Evolutionary conservation across 30 jellyfish, hydroid and myxozoan species (phyloP).

Genomic region (Aurelia sp.): DNA sequence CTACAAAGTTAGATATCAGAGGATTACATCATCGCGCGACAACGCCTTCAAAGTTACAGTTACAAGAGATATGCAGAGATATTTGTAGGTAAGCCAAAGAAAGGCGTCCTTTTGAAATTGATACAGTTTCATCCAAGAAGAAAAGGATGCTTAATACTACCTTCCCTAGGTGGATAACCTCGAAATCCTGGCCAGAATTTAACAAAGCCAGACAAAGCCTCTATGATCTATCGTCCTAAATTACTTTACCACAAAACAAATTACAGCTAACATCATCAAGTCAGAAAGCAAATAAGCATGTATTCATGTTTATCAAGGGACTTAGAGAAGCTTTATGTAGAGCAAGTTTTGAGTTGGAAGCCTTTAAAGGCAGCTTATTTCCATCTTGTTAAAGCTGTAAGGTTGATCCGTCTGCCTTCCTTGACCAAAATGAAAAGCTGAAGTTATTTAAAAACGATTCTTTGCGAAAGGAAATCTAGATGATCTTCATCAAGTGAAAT

Average conservation of each 20-base stretch:
- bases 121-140: too few species aligned
- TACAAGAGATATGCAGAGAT: too few species aligned
- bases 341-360: conserved; percentile 1
- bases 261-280: conserved; percentile 14
- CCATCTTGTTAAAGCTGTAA: conserved; percentile 1
- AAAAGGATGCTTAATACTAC: too few species aligned
- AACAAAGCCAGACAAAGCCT: not conserved
- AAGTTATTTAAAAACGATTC: too few species aligned
- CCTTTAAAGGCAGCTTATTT: not conserved
- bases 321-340: conserved; percentile 10
- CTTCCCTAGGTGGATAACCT: too few species aligned
- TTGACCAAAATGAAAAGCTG: too few species aligned
- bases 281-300: conserved; percentile 18
- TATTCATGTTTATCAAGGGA: conserved; percentile 30
- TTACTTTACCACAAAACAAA: not conserved
- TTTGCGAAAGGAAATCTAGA: not conserved
- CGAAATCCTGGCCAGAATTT: too few species aligned
- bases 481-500: not conserved
- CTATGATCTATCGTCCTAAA: not conserved
- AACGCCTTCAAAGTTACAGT: too few species aligned
- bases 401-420: not conserved
- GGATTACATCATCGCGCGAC: too few species aligned
- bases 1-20: too few species aligned
- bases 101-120: too few species aligned
- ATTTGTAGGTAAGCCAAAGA: too few species aligned